phyloP scores from a whole-genome alignment of 2,797 vertebrate genomes.

The Balearica regulorum region DNA sequence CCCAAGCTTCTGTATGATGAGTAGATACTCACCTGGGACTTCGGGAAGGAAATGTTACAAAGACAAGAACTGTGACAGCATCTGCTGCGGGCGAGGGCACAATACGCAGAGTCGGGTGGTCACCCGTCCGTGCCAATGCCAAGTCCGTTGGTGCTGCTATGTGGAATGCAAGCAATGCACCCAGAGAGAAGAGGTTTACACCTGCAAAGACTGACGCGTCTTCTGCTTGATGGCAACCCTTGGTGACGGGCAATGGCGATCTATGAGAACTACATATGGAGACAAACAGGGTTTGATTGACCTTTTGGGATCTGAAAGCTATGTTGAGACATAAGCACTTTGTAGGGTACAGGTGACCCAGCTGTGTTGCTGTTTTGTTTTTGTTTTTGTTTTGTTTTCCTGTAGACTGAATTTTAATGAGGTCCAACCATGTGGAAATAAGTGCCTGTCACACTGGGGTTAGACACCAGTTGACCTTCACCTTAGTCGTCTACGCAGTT shows the following conservation, averaged over 20 bases:
- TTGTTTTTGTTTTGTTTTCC: neutral
- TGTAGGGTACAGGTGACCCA: conserved; percentile 66
- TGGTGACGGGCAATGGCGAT: neutral
- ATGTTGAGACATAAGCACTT: conserved; percentile 70
- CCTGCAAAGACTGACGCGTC: conserved; percentile 85
- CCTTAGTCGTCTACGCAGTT: neutral
- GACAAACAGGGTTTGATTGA: conserved; percentile 69
- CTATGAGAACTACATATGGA: conserved; percentile 34
- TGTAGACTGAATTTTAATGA: conserved; percentile 48
- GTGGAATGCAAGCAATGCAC: conserved; percentile 99
- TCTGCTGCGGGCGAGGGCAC: conserved; percentile 96
- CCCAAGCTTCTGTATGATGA: conserved; percentile 92
- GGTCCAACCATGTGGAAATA: conserved; percentile 55
- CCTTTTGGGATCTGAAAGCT: conserved; percentile 56
- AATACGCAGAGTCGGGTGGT: conserved; percentile 97
- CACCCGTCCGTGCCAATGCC: conserved; percentile 95
- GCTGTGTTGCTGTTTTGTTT: conserved; percentile 60
- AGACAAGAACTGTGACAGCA: conserved; percentile 97
- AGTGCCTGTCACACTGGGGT: conserved; percentile 57
- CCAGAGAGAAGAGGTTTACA: conserved; percentile 96
- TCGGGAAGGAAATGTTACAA: conserved; percentile 95
- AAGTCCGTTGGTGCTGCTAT: conserved; percentile 99
- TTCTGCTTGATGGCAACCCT: neutral
- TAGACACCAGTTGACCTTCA: conserved; percentile 36
- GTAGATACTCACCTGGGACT: conserved; percentile 91